Conservation (phyloP, 53 echinoderm and acorn worm species). For the Patiria pectinifera region DNA sequence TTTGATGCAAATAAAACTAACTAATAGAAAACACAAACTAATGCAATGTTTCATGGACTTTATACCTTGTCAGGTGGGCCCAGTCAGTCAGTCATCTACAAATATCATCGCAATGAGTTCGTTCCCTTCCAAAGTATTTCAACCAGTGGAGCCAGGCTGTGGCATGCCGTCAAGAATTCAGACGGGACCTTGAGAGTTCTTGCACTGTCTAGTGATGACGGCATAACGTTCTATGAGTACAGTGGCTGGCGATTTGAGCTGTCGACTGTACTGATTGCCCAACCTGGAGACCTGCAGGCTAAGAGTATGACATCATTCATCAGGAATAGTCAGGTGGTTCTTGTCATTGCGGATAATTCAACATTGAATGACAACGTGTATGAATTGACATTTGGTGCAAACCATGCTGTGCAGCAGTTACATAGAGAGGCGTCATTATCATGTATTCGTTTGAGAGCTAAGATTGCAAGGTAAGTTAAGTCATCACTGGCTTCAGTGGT, state of each 20-base stretch:
- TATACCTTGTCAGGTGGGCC: not conserved
- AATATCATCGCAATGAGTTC: conserved; percentile 79
- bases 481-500: not conserved
- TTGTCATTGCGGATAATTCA: conserved; percentile 41
- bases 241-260: conserved; percentile 86
- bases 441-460: conserved; percentile 37
- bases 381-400: conserved; percentile 59
- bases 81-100: conserved; percentile 86
- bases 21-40: not conserved
- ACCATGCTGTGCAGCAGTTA: conserved; percentile 53
- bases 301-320: conserved; percentile 32
- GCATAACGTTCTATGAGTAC: conserved; percentile 75
- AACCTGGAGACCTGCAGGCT: not conserved
- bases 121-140: conserved; percentile 87
- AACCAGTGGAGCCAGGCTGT: conserved; percentile 69
- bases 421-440: conserved; percentile 24
- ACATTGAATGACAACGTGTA: conserved; percentile 60
- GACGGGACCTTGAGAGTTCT: conserved; percentile 68
- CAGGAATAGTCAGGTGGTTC: not conserved
- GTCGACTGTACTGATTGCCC: conserved; percentile 23
- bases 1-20: not conserved
- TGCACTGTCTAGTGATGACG: conserved; percentile 53
- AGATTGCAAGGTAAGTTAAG: conserved; percentile 1
- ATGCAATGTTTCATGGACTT: not conserved
- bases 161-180: conserved; percentile 71